A percentile compares a stretch with the other conserved stretches of the same genome.
These are phyloP conservation scores for Drosophila kepulauana DNA, from an alignment of 1,140 invertebrate genomes.

Conservation along the genomic window DNA sequence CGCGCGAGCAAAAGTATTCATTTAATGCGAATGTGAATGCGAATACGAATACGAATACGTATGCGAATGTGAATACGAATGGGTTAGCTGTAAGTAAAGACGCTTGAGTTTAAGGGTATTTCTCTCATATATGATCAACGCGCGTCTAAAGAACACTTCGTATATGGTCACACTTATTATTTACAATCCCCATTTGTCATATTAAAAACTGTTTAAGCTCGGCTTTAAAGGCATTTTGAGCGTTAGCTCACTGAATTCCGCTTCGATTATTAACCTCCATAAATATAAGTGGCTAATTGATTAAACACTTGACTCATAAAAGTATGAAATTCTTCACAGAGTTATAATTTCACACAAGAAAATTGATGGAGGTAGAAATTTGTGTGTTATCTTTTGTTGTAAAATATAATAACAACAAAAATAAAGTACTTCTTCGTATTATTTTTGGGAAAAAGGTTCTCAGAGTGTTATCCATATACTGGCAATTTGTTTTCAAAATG, in stretches of 20 bases:
- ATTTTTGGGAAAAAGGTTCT: too few relatives aligned
- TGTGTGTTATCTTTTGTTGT: accelerated
- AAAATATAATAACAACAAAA: too few relatives aligned
- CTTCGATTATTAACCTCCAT: not conserved
- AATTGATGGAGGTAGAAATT: too few relatives aligned
- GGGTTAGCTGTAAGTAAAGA: constrained; percentile 32
- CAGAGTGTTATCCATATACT: too few relatives aligned
- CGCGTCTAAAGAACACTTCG: not conserved
- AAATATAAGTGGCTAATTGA: not conserved
- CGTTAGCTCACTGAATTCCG: not conserved
- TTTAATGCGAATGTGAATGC: constrained; percentile 39
- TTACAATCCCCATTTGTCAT: constrained; percentile 10
- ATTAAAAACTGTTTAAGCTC: not conserved
- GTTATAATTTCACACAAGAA: too few relatives aligned
- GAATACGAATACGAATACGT: not conserved
- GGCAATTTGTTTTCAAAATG: too few relatives aligned
- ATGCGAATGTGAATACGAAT: constrained; percentile 15
- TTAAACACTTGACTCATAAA: not conserved
- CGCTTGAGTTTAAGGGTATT: not conserved
- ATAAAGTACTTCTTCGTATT: too few relatives aligned
- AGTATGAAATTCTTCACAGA: too few relatives aligned
- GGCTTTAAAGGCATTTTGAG: not conserved
- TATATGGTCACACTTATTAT: constrained; percentile 27
- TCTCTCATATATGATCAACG: constrained; percentile 1
- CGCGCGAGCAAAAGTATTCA: constrained; percentile 42